Conservation (phyloP, 2,888 invertebrate species). For the Hydrotaea cyrtoneurina region DNA sequence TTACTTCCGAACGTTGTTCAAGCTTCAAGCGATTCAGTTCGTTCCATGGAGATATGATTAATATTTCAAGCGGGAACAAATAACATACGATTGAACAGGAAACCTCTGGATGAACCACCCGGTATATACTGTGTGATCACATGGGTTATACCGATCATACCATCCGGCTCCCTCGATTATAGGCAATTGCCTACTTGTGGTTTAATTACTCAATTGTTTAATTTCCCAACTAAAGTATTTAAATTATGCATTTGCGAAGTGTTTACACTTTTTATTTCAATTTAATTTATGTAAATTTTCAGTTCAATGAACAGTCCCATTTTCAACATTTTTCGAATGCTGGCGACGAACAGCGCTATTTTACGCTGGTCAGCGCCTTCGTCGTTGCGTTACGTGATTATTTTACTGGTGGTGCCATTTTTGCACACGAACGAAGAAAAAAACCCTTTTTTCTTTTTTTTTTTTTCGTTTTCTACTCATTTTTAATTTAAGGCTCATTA, state of each 20-base stretch:
- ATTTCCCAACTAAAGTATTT: neutral
- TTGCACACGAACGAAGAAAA: neutral
- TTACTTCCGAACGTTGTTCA: too few species aligned
- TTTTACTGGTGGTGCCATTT: slow-evolving; percentile 5
- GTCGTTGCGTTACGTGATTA: neutral
- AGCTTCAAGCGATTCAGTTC: too few species aligned
- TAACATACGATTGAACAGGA: too few species aligned
- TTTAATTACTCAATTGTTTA: neutral
- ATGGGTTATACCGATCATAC: too few species aligned
- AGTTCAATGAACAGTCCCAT: neutral
- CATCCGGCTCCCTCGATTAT: too few species aligned
- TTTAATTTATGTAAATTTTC: neutral
- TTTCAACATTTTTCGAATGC: neutral
- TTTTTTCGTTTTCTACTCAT: too few species aligned
- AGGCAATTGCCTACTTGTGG: too few species aligned
- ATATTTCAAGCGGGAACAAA: too few species aligned
- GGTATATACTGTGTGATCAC: too few species aligned
- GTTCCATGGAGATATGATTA: too few species aligned
- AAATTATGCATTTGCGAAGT: neutral
- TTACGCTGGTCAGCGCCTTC: neutral
- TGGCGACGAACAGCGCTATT: neutral
- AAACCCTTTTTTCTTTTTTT: slow-evolving; percentile 14
- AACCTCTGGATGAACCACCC: too few species aligned
- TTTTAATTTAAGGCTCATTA: slow-evolving; percentile 56
- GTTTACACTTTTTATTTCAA: neutral